A percentile compares a stretch with the other conserved stretches of the same genome.
phyloP scores from a whole-genome alignment of 2,888 invertebrate species.

The Eretmocerus hayati region DNA sequence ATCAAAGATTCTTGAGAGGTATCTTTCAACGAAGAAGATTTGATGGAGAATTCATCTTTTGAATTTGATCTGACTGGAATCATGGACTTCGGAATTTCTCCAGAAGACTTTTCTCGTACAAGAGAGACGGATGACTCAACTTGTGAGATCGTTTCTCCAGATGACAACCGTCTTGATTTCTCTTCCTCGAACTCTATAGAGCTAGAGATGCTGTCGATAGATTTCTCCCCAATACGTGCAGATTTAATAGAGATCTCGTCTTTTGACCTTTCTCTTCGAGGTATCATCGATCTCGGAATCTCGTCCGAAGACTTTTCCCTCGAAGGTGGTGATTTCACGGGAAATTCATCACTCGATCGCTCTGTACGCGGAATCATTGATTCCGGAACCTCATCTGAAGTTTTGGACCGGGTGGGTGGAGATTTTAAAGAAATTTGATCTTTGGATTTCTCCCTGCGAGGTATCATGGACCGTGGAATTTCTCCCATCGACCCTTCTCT shows the following conservation, averaged over 20 bases:
- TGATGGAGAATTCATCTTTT: background rate
- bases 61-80: background rate
- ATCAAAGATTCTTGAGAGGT: background rate
- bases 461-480: constrained; percentile 16
- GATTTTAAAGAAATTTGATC: constrained; percentile 11
- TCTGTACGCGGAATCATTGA: background rate
- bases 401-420: background rate
- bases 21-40: background rate
- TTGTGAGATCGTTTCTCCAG: background rate
- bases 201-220: constrained; percentile 2
- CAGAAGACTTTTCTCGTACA: background rate
- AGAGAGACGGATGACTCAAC: too few relatives aligned
- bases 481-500: constrained; percentile 10
- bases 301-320: constrained; percentile 7
- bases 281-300: constrained; percentile 12
- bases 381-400: background rate
- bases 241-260: constrained; percentile 5
- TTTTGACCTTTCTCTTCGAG: constrained; percentile 7
- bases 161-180: background rate
- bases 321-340: constrained; percentile 1
- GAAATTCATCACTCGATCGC: constrained; percentile 8
- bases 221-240: constrained; percentile 2
- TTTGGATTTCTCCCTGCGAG: constrained; percentile 11
- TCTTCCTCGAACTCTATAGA: constrained; percentile 1
- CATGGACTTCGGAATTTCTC: background rate